A percentile compares a stretch with the other conserved stretches of the same genome.
Evolutionary conservation across 2,797 vertebrate species (phyloP).

Genomic region (Lacerta agilis): DNA sequence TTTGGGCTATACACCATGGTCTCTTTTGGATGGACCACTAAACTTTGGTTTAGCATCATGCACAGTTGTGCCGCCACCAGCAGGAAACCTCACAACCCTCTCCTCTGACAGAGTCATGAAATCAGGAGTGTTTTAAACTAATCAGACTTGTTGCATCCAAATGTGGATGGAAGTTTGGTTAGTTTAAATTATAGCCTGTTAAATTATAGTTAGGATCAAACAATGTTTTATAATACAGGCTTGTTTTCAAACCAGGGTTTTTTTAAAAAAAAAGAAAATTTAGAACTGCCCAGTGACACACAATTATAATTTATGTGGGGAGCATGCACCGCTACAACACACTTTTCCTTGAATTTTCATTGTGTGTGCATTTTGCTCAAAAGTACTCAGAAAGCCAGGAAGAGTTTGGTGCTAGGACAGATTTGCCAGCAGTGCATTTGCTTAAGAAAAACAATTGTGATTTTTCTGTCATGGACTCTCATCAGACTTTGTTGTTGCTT

Average conservation of each 20-base stretch:
- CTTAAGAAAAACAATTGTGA: conserved; percentile 50
- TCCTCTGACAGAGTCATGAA: background rate
- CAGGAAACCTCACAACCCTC: background rate
- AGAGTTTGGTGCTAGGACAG: conserved; percentile 40
- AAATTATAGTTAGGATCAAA: background rate
- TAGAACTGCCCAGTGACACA: too few species aligned
- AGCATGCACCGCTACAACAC: too few species aligned
- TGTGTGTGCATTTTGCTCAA: too few species aligned
- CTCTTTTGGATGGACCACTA: background rate
- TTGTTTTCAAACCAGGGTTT: background rate
- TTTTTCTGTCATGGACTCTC: conserved; percentile 49
- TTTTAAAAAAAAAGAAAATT: too few species aligned
- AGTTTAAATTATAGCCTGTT: background rate
- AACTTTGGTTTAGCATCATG: background rate
- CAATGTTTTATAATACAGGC: background rate
- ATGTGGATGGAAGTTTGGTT: background rate
- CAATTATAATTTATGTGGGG: too few species aligned
- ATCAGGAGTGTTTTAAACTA: background rate
- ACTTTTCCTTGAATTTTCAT: too few species aligned
- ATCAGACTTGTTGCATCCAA: background rate
- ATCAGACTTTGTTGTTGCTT: conserved; percentile 47
- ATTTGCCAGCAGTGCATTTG: conserved; percentile 22
- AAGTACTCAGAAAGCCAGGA: conserved; percentile 2
- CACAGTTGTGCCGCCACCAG: background rate
- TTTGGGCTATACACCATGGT: background rate